Percentiles rank a stretch among this genome's conserved stretches.
Conservation (phyloP, 2,113 vertebrate species). For the Stomatorhinus ivindoensis region DNA sequence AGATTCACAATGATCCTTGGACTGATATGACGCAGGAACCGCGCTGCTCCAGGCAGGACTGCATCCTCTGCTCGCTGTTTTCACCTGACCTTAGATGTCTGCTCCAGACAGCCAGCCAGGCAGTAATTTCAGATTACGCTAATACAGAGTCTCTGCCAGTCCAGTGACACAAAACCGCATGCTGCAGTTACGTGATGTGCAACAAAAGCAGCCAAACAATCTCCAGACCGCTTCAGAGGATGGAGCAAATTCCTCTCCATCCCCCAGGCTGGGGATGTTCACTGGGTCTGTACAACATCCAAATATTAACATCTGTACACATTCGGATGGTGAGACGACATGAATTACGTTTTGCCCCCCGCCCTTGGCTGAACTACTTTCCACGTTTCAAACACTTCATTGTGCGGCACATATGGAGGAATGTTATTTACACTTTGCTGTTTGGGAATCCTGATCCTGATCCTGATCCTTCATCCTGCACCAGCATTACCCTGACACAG, state of each 20-base stretch:
- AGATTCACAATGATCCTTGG: not conserved
- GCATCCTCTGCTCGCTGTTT: not conserved
- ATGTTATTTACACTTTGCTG: conserved; percentile 30
- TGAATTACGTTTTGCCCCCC: conserved; percentile 19
- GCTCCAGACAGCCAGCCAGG: conserved; percentile 27
- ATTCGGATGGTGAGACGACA: conserved; percentile 10
- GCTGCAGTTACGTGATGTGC: conserved; percentile 22
- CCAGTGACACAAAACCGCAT: conserved; percentile 29
- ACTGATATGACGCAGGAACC: not conserved
- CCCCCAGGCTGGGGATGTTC: conserved; percentile 33
- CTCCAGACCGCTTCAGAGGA: conserved; percentile 33
- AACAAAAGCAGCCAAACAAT: conserved; percentile 31
- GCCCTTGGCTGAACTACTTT: conserved; percentile 17
- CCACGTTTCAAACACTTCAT: conserved; percentile 39
- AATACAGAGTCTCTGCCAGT: conserved; percentile 34
- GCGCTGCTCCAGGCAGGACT: not conserved
- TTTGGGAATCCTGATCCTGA: conserved; percentile 33
- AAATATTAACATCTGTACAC: conserved; percentile 39
- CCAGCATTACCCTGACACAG: too few relatives aligned
- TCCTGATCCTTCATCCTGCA: conserved; percentile 7
- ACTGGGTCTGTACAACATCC: conserved; percentile 33
- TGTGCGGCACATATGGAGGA: conserved; percentile 38
- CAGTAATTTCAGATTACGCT: conserved; percentile 39
- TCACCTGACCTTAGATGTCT: conserved; percentile 33
- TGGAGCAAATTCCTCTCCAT: conserved; percentile 18